Percentiles rank a stretch among this genome's conserved stretches.
Conservation (phyloP, 2,888 invertebrate genomes). For the Apamea sordens region DNA sequence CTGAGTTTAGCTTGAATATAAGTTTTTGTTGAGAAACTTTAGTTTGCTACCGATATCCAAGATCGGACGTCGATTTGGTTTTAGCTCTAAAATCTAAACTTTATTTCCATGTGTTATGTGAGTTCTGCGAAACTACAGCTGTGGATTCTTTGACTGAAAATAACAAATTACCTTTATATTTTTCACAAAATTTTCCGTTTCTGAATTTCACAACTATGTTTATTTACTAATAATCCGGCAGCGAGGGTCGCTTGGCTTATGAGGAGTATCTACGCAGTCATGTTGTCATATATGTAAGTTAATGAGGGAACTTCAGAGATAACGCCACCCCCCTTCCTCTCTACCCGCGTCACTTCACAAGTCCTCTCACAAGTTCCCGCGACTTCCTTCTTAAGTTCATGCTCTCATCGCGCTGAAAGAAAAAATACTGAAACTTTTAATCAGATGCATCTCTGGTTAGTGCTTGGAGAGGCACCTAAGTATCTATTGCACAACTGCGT, state of each 20-base stretch:
- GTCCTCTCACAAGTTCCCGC: slow-evolving; percentile 44
- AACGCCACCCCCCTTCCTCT: slow-evolving; percentile 17
- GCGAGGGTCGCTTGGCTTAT: slow-evolving; percentile 24
- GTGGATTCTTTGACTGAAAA: neutral
- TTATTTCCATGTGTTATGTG: slow-evolving; percentile 28
- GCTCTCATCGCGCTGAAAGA: slow-evolving; percentile 21
- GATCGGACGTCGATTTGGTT: slow-evolving; percentile 44
- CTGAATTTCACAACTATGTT: neutral
- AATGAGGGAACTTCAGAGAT: slow-evolving; percentile 61
- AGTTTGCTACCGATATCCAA: slow-evolving; percentile 47
- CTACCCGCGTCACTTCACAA: slow-evolving; percentile 49
- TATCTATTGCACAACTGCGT: neutral
- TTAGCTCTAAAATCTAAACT: slow-evolving; percentile 35
- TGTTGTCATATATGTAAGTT: slow-evolving; percentile 52
- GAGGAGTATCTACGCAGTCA: slow-evolving; percentile 46
- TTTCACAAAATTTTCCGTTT: neutral
- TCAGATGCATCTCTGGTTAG: slow-evolving; percentile 32
- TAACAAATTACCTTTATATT: neutral
- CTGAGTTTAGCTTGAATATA: slow-evolving; percentile 33
- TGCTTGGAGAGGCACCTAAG: neutral
- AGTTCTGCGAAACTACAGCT: slow-evolving; percentile 14
- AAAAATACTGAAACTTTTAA: slow-evolving; percentile 54
- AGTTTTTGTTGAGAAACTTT: slow-evolving; percentile 51
- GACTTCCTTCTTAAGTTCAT: slow-evolving; percentile 43
- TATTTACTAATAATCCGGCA: slow-evolving; percentile 21